Evolutionary conservation across 1,140 invertebrate genomes (phyloP), one percentile per base, ranked within the genome.

Genomic region (Papilio helenus): DNA sequence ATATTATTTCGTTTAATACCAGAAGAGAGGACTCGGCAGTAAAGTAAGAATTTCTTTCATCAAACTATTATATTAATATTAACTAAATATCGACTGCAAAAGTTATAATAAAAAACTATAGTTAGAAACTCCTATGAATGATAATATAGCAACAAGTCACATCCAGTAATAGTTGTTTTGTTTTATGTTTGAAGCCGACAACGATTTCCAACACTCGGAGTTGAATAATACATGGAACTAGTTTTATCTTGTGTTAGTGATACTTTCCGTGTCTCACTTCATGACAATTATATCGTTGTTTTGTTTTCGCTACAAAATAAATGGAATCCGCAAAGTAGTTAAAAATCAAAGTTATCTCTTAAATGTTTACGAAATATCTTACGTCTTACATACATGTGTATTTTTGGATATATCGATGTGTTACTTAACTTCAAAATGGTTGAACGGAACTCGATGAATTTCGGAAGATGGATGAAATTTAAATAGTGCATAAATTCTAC

Each of bases 221-320:
- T 26, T 83, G 82, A 83, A 83, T 83, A 83, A 83, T 82, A 80
- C 82, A 83, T 83, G 76, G 76, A 79, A 72, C 20, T 83, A 81
- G 82, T 83, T 83, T 83, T 83, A 83, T 81, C 82, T 80, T 83
- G 82, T 82, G 78, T 81, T 80, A 80, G 79, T 79, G 79, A 82
- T 78, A 68, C 71, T 61, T 23, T 65, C 58, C 61, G 20, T 82
- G 73, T 80, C 49, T 79, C 29, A 44, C 76, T 77, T 77, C 76
- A 77, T 76, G 49, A 76, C 26, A 34, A 76, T 77, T 16, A 58
- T 65, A 77, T 77, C 39, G 34, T 23, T 77, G 29, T 20, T 77
- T 77, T 77, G 76, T 77, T 77, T 77, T 77, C 76, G 34, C 55
- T n/a, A 34, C 34, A 18, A 65, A 77, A 49, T 77, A 77, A 77